Percentiles rank a stretch among this genome's conserved stretches.
Conservation (phyloP, 2,797 vertebrate genomes). For the Coregonus ussuriensis region DNA sequence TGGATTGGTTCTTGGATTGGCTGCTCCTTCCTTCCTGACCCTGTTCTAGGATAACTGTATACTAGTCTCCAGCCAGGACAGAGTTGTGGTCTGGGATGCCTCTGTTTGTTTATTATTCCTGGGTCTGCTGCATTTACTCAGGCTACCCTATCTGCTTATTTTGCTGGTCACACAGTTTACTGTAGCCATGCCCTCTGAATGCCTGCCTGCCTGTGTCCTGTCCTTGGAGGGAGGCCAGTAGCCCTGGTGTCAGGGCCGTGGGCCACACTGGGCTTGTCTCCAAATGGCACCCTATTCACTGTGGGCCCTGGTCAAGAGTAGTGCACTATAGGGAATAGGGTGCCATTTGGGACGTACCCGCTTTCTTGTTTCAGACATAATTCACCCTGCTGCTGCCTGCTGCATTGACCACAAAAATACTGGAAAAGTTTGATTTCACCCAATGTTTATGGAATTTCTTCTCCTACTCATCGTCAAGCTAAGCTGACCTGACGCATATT, state of each 20-base stretch:
- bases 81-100: conserved; percentile 25
- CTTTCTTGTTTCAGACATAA: conserved; percentile 19
- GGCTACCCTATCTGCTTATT: conserved; percentile 66
- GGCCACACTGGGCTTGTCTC: neutral
- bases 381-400: conserved; percentile 13
- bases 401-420: conserved; percentile 15
- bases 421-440: conserved; percentile 43
- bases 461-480: neutral
- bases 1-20: neutral
- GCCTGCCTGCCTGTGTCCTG: conserved; percentile 28
- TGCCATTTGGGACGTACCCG: too few relatives aligned
- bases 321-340: too few relatives aligned
- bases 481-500: conserved; percentile 23
- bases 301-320: too few relatives aligned
- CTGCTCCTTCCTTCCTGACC: neutral
- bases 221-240: conserved; percentile 52
- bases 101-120: conserved; percentile 59
- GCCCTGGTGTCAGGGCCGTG: conserved; percentile 41
- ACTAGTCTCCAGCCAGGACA: neutral
- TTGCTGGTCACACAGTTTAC: conserved; percentile 63
- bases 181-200: conserved; percentile 29
- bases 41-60: too few relatives aligned
- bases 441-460: conserved; percentile 49
- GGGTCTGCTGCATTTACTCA: conserved; percentile 56
- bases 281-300: neutral